These are phyloP conservation scores for Drosophila greeni DNA, from an alignment of 2,888 invertebrate species.

Conservation along the genomic window DNA sequence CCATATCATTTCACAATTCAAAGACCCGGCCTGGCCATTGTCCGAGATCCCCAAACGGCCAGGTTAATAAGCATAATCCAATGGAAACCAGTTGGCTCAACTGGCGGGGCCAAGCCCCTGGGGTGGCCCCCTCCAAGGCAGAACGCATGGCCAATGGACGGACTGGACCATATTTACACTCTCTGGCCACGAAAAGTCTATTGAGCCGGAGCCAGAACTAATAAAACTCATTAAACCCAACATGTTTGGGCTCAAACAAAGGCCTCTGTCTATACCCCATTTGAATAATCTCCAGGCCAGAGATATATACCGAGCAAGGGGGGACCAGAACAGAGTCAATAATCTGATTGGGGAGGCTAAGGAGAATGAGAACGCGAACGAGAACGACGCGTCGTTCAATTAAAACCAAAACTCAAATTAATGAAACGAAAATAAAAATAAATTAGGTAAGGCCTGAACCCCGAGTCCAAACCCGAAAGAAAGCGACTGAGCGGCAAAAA, in stretches of 20 bases:
- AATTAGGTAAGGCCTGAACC: constrained; percentile 58
- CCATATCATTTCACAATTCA: constrained; percentile 33
- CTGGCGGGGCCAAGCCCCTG: constrained; percentile 33
- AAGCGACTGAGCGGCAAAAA: constrained; percentile 51
- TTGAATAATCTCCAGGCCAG: constrained; percentile 57
- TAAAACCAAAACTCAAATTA: constrained; percentile 64
- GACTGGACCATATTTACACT: constrained; percentile 44
- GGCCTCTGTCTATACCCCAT: constrained; percentile 54
- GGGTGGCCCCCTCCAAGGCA: constrained; percentile 30
- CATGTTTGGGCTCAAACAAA: constrained; percentile 69
- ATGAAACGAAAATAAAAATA: constrained; percentile 66
- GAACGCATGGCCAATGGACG: constrained; percentile 44
- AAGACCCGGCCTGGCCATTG: constrained; percentile 26
- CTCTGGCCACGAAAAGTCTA: constrained; percentile 11
- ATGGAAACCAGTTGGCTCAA: constrained; percentile 48
- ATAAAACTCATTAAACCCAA: constrained; percentile 69
- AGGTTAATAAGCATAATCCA: constrained; percentile 59
- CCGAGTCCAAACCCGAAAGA: constrained; percentile 53
- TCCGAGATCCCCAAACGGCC: constrained; percentile 34
- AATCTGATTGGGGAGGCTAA: constrained; percentile 59
- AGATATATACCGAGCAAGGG: not conserved
- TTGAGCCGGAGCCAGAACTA: constrained; percentile 50
- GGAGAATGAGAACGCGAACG: constrained; percentile 28
- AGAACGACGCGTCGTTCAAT: constrained; percentile 52
- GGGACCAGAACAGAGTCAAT: constrained; percentile 59